phyloP scores from a whole-genome alignment of 2,888 invertebrate genomes.

The Sialis fuliginosa region DNA sequence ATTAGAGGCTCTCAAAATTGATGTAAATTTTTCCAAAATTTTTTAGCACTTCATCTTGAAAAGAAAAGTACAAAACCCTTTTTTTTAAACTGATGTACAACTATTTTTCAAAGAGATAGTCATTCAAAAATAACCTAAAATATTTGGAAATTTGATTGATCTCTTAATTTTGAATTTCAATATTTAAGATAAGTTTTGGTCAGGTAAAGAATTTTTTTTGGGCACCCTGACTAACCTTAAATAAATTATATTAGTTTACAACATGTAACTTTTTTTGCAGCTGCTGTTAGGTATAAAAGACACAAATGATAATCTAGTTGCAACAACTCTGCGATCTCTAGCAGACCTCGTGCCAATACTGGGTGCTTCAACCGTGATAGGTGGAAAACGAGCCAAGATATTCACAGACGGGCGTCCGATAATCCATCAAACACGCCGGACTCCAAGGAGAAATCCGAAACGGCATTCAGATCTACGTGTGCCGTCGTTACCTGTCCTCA shows the following conservation, averaged over 20 bases:
- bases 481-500: constrained; percentile 9
- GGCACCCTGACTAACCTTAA: neutral
- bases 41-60: no score
- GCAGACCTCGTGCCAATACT: constrained; percentile 72
- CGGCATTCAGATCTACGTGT: constrained; percentile 4
- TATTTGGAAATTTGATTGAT: no score
- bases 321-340: constrained; percentile 60
- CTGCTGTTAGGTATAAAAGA: constrained; percentile 76
- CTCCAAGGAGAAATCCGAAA: constrained; percentile 1
- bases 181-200: no score
- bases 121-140: no score
- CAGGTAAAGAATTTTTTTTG: no score
- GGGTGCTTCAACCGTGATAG: constrained; percentile 72
- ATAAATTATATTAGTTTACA: neutral
- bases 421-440: constrained; percentile 7
- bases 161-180: no score
- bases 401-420: constrained; percentile 79
- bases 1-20: no score
- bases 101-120: no score
- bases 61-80: no score
- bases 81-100: no score
- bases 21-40: no score
- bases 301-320: constrained; percentile 64
- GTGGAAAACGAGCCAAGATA: constrained; percentile 59
- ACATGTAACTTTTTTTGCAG: constrained; percentile 26